A percentile compares a stretch with the other conserved stretches of the same genome.
Evolutionary conservation across 1,140 invertebrate genomes (phyloP).

Genomic region (Tetraneura akinire): DNA sequence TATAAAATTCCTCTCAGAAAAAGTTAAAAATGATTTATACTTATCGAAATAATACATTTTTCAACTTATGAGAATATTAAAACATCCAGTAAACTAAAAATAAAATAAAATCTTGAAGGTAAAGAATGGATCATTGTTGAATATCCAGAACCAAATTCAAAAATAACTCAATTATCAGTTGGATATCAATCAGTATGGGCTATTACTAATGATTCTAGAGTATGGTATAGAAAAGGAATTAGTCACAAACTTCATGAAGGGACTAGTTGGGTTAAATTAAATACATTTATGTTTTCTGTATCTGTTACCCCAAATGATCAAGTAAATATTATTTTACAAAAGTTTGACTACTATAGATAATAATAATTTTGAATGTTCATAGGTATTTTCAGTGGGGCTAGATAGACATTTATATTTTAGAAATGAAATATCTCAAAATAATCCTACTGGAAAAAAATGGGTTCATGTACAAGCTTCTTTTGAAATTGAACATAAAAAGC

Average conservation of each 20-base stretch:
- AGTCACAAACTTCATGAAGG: conserved; percentile 69
- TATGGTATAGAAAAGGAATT: conserved; percentile 90
- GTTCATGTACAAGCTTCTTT: conserved; percentile 72
- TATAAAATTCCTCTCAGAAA: no score
- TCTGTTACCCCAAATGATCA: conserved; percentile 87
- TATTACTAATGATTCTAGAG: conserved; percentile 76
- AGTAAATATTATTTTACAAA: conserved; percentile 60
- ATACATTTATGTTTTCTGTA: conserved; percentile 77
- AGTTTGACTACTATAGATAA: no score
- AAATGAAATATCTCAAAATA: conserved; percentile 72
- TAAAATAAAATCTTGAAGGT: conserved; percentile 61
- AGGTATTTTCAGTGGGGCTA: conserved; percentile 62
- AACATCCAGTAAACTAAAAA: no score
- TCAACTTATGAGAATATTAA: no score
- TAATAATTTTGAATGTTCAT: conserved; percentile 22
- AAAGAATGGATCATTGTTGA: conserved; percentile 80
- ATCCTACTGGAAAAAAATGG: conserved; percentile 87
- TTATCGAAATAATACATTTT: no score
- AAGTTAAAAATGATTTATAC: no score
- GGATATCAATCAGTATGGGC: conserved; percentile 87
- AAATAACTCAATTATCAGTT: conserved; percentile 76
- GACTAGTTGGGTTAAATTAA: conserved; percentile 81
- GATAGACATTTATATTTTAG: conserved; percentile 79
- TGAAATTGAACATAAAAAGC: conserved; percentile 62
- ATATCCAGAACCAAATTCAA: conserved; percentile 69